Percentiles rank a stretch among this genome's conserved stretches.
Conservation (phyloP, 2,888 invertebrate genomes). For the Epirrhoe alternata region DNA sequence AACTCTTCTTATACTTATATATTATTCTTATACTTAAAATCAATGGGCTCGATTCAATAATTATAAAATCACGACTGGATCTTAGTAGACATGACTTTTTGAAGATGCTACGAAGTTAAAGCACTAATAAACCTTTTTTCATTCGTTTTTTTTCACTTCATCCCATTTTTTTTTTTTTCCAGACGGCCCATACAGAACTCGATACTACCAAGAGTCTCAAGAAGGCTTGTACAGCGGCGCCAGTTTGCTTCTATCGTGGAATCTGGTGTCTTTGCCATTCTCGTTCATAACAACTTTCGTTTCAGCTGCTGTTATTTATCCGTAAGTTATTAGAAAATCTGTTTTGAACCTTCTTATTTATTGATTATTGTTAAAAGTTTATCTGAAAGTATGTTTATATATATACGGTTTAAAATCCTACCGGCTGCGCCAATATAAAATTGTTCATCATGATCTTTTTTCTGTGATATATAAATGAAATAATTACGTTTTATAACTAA, state of each 20-base stretch:
- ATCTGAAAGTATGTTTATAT: too few relatives aligned
- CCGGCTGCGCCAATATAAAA: conserved; percentile 18
- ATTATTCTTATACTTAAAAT: too few relatives aligned
- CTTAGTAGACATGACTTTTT: too few relatives aligned
- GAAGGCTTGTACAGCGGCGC: conserved; percentile 96
- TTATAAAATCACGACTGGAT: too few relatives aligned
- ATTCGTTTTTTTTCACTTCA: background rate
- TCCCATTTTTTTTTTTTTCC: conserved; percentile 43
- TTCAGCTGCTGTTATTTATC: conserved; percentile 89
- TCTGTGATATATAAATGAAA: too few relatives aligned
- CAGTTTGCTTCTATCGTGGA: conserved; percentile 92
- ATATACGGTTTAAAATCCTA: conserved; percentile 5
- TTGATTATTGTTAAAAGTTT: too few relatives aligned
- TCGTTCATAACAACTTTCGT: conserved; percentile 90
- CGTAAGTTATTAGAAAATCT: conserved; percentile 80
- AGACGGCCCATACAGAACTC: conserved; percentile 94
- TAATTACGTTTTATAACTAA: too few relatives aligned
- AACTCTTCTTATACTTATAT: too few relatives aligned
- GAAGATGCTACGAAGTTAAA: too few relatives aligned
- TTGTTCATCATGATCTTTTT: background rate
- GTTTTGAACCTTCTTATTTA: too few relatives aligned
- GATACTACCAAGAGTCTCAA: conserved; percentile 95
- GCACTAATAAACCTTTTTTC: background rate
- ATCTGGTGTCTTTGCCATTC: conserved; percentile 92
- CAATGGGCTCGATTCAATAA: too few relatives aligned